Percentiles rank a stretch among this genome's conserved stretches.
phyloP scores from a whole-genome alignment of 2,113 vertebrate species.

The Dasypus novemcinctus region DNA sequence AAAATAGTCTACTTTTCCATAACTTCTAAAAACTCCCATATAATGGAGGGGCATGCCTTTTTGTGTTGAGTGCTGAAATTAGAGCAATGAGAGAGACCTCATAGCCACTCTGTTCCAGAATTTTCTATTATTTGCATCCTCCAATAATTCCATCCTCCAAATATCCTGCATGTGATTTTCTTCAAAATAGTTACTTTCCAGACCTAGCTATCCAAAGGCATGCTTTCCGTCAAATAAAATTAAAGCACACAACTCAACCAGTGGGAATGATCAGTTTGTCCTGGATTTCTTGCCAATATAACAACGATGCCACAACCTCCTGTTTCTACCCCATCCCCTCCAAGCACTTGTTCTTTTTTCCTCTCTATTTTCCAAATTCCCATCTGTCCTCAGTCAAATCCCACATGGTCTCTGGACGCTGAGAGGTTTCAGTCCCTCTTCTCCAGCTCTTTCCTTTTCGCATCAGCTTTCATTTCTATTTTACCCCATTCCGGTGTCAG shows the following conservation, averaged over 20 bases:
- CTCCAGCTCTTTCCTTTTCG: too few species aligned
- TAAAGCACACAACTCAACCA: too few species aligned
- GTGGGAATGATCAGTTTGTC: accelerated
- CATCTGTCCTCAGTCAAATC: not conserved
- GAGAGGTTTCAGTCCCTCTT: not conserved
- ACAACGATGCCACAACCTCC: accelerated
- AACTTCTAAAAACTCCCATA: not conserved
- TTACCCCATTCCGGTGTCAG: accelerated
- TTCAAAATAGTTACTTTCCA: too few species aligned
- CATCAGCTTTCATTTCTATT: not conserved
- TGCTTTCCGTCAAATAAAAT: not conserved
- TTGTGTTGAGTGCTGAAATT: not conserved
- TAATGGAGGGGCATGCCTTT: not conserved
- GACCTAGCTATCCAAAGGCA: not conserved
- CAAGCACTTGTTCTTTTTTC: not conserved
- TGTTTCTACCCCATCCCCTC: too few species aligned
- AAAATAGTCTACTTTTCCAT: too few species aligned
- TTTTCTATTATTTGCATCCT: not conserved
- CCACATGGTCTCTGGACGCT: not conserved
- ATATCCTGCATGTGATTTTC: too few species aligned
- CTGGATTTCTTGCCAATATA: too few species aligned
- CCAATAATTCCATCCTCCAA: accelerated
- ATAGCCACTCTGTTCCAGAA: not conserved
- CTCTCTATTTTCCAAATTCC: not conserved
- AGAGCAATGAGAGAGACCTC: not conserved